These are phyloP conservation scores for Caerostris extrusa DNA, from an alignment of 1,140 invertebrate genomes.

Conservation along the genomic window DNA sequence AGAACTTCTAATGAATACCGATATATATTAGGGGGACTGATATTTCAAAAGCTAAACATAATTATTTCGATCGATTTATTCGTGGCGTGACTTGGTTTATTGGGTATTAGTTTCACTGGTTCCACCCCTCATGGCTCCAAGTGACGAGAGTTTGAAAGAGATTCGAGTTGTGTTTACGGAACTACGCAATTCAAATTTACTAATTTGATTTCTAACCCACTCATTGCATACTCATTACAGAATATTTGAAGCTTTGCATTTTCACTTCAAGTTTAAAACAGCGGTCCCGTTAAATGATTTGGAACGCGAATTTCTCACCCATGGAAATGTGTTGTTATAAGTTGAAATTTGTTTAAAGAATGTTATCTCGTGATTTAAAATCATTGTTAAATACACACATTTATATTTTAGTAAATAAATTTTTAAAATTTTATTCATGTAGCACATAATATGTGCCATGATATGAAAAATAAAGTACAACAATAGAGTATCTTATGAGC, in stretches of 20 bases:
- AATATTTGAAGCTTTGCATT: neutral
- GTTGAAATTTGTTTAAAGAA: too few relatives aligned
- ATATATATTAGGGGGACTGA: slow-evolving; percentile 24
- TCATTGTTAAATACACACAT: too few relatives aligned
- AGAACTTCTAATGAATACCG: slow-evolving; percentile 45
- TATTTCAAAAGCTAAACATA: slow-evolving; percentile 46
- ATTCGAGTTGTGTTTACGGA: neutral
- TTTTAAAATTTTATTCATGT: too few relatives aligned
- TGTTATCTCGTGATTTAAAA: too few relatives aligned
- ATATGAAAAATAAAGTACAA: too few relatives aligned
- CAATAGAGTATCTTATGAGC: too few relatives aligned
- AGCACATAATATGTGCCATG: too few relatives aligned
- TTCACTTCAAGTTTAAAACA: slow-evolving; percentile 9
- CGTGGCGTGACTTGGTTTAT: slow-evolving; percentile 17
- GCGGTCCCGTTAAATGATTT: neutral
- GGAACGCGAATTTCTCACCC: neutral
- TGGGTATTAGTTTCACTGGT: neutral
- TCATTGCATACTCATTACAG: slow-evolving; percentile 40
- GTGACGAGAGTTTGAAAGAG: slow-evolving; percentile 19
- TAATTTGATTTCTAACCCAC: slow-evolving; percentile 20
- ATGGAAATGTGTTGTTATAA: too few relatives aligned
- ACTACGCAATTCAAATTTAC: slow-evolving; percentile 34
- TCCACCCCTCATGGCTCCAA: neutral
- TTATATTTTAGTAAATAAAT: too few relatives aligned
- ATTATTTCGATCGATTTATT: slow-evolving; percentile 52